Evolutionary conservation across 2,797 vertebrate genomes (phyloP).

Genomic region (Monodelphis domestica): DNA sequence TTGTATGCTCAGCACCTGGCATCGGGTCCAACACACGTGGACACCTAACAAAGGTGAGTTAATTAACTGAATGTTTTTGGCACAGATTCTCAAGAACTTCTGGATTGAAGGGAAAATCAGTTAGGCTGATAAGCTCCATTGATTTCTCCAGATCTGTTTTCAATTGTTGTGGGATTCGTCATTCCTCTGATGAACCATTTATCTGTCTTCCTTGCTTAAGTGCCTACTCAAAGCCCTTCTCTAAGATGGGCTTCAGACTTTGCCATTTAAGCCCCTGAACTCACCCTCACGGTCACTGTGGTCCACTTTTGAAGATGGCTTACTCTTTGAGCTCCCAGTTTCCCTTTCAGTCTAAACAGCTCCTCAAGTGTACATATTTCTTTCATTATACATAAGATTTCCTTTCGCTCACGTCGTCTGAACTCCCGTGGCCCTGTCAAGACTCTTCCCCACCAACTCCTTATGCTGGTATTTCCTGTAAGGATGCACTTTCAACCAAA

Average conservation of each 20-base stretch:
- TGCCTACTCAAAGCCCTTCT: conserved; percentile 16
- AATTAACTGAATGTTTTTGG: background rate
- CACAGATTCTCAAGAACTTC: conserved; percentile 21
- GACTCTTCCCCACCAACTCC: conserved; percentile 69
- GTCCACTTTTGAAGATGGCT: conserved; percentile 63
- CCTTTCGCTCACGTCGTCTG: conserved; percentile 69
- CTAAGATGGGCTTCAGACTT: conserved; percentile 56
- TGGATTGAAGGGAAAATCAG: conserved; percentile 5
- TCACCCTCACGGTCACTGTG: conserved; percentile 13
- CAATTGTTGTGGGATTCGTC: conserved; percentile 18
- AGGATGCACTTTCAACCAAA: conserved; percentile 75
- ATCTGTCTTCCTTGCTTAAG: conserved; percentile 5
- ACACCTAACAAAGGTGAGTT: background rate
- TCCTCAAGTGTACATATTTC: conserved; percentile 52
- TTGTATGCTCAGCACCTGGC: background rate
- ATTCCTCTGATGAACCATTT: conserved; percentile 25
- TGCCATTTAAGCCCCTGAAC: conserved; percentile 55
- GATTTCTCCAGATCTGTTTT: conserved; percentile 23
- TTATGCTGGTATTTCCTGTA: conserved; percentile 74
- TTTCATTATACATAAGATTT: conserved; percentile 77
- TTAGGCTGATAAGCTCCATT: background rate
- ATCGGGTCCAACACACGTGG: background rate
- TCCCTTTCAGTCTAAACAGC: conserved; percentile 62
- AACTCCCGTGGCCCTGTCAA: conserved; percentile 69
- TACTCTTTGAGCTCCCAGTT: conserved; percentile 65